These are phyloP conservation scores for Gephyroberyx darwinii DNA, from an alignment of 2,797 vertebrate species.

Conservation along the genomic window DNA sequence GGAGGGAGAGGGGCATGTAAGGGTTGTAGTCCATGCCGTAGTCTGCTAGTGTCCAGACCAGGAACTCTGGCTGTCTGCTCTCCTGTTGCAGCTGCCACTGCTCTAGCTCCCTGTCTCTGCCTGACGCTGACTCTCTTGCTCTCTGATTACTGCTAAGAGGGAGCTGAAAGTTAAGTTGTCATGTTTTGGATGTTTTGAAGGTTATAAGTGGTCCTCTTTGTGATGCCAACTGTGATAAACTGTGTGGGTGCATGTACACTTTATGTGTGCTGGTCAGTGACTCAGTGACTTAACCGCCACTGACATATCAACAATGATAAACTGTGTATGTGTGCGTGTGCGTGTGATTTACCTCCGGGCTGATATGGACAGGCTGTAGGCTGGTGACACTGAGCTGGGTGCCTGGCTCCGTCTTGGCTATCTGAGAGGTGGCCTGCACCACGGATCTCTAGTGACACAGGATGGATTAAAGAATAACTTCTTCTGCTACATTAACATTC, in stretches of 20 bases:
- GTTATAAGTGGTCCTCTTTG: conserved; percentile 9
- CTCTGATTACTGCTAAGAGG: conserved; percentile 1
- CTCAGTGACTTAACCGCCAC: not conserved
- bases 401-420: conserved; percentile 87
- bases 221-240: conserved; percentile 1
- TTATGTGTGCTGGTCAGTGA: conserved; percentile 16
- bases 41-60: conserved; percentile 28
- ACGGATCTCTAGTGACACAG: conserved; percentile 85
- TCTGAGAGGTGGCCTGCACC: conserved; percentile 88
- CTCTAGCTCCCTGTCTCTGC: conserved; percentile 60
- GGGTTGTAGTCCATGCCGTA: conserved; percentile 19
- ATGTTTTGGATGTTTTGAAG: not conserved
- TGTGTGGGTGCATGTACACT: conserved; percentile 14
- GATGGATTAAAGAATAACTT: conserved; percentile 1
- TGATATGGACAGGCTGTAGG: conserved; percentile 90
- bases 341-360: conserved; percentile 83
- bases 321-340: not conserved
- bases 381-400: conserved; percentile 89
- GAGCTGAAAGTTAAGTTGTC: conserved; percentile 50
- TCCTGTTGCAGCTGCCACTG: conserved; percentile 40
- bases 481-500: not conserved
- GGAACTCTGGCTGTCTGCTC: conserved; percentile 52
- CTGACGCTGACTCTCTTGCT: conserved; percentile 39
- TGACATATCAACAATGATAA: not conserved
- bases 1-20: conserved; percentile 45